These are phyloP conservation scores for Drosophila tanythrix DNA, from an alignment of 2,888 invertebrate genomes.

Conservation along the genomic window DNA sequence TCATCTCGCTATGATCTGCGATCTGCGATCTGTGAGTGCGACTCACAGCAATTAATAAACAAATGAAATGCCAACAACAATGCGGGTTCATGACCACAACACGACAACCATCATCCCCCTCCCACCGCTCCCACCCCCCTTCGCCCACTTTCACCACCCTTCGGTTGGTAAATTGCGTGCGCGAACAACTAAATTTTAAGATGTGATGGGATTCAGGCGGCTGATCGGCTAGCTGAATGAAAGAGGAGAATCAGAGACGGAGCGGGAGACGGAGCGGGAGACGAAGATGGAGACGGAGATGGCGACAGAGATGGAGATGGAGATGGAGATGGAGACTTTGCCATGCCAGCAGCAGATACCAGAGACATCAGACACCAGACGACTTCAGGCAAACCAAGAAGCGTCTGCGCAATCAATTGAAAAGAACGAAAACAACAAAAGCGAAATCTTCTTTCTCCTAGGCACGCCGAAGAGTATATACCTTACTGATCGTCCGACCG, in stretches of 20 bases:
- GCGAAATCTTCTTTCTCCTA: not conserved
- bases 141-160: not conserved
- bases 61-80: slow-evolving; percentile 76
- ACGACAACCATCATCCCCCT: slow-evolving; percentile 18
- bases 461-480: not conserved
- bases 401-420: slow-evolving; percentile 71
- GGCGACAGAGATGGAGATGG: not conserved
- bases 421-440: slow-evolving; percentile 31
- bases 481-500: not conserved
- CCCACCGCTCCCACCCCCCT: not conserved
- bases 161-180: slow-evolving; percentile 56
- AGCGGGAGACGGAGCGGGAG: not conserved
- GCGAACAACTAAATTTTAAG: slow-evolving; percentile 62
- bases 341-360: not conserved
- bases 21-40: slow-evolving; percentile 29
- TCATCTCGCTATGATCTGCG: slow-evolving; percentile 15
- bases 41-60: slow-evolving; percentile 69
- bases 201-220: slow-evolving; percentile 50
- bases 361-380: not conserved
- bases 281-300: too few species aligned
- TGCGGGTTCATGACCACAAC: slow-evolving; percentile 76
- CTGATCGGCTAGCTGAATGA: slow-evolving; percentile 17
- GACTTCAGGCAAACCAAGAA: slow-evolving; percentile 47
- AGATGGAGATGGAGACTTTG: not conserved
- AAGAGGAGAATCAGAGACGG: slow-evolving; percentile 5